Evolutionary conservation across 1,140 invertebrate genomes (phyloP), one percentile per base, ranked within the genome.

Genomic region (Chrysomallon squamiferum): DNA sequence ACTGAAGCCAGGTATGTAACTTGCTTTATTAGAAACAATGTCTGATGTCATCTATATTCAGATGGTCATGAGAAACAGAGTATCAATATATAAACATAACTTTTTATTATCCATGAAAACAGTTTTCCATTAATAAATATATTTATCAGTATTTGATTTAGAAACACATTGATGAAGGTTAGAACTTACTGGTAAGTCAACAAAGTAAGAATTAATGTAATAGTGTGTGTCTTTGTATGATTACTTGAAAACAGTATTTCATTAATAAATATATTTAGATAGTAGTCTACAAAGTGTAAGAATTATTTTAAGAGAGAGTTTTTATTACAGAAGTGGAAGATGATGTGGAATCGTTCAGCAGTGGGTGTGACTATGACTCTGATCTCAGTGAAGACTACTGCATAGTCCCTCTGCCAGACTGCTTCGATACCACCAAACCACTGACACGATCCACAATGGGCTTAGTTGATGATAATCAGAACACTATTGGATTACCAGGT

Each of bases 391-490:
- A 75, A 25, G 83, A 84, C 43, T 85, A 83, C 69, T 78, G 78
- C 38, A 73, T 85, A 13, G 82, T 85, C 27, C 82, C 81, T 3
- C 66, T 84, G 67, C 83, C 83, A 4, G 74, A 77, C 30, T 85
- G 83, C 65, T 85, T 84, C 62, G 76, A 84, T 62, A 52, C 77
- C 18, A 62, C 35, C 30, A 71, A 76, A 43, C 79, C 79, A 35
- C 49, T 77, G 13, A 59, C 45, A 3, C 61, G 33, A 35, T 59
- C 68, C 13, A 38, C 30, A 47, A 62, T 29, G 25, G 56, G 63
- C 20, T 38, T 58, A 18, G 27, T 67, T 18, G 68, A 70, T 57
- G 54, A 65, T 49, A 70, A 70, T 54, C 68, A 73, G 32, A 70
- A 70, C 49, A 71, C 29, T 20, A 69, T 66, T 22, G 27, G 32